Conservation (phyloP, 2,113 vertebrate genomes). For the Malaclemys terrapin region DNA sequence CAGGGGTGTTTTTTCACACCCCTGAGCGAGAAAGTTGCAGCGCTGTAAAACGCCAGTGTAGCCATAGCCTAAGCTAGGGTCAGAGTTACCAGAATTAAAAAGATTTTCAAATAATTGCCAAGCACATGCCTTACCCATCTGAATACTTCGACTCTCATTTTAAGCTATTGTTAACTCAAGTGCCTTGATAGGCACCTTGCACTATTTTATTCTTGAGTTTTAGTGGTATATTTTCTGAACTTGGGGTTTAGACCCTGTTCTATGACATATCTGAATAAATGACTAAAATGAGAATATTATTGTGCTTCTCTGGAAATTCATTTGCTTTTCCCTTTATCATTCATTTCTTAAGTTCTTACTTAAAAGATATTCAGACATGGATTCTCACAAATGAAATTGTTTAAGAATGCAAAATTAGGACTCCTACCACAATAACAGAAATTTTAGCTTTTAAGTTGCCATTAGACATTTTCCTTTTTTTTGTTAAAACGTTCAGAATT, state of each 20-base stretch:
- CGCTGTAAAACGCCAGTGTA: too few species aligned
- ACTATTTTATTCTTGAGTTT: not conserved
- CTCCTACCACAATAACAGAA: not conserved
- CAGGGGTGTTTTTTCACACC: too few species aligned
- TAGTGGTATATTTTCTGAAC: not conserved
- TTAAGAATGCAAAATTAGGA: constrained; percentile 5
- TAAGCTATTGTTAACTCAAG: not conserved
- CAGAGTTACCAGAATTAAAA: constrained; percentile 31
- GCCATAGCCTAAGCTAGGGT: not conserved
- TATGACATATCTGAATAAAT: not conserved
- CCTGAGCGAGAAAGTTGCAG: too few species aligned
- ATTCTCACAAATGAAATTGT: constrained; percentile 2
- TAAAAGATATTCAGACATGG: not conserved
- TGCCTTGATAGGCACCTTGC: not conserved
- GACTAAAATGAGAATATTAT: not conserved
- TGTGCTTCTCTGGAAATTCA: not conserved
- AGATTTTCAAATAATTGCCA: not conserved
- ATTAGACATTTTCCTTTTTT: not conserved
- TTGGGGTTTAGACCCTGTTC: not conserved
- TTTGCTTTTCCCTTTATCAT: not conserved
- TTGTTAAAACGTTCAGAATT: not conserved
- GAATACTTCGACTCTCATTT: not conserved
- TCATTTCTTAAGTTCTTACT: not conserved
- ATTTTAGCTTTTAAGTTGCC: not conserved
- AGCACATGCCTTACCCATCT: not conserved